phyloP scores from a whole-genome alignment of 2,797 vertebrate genomes.

The Nannoperca obscura region DNA sequence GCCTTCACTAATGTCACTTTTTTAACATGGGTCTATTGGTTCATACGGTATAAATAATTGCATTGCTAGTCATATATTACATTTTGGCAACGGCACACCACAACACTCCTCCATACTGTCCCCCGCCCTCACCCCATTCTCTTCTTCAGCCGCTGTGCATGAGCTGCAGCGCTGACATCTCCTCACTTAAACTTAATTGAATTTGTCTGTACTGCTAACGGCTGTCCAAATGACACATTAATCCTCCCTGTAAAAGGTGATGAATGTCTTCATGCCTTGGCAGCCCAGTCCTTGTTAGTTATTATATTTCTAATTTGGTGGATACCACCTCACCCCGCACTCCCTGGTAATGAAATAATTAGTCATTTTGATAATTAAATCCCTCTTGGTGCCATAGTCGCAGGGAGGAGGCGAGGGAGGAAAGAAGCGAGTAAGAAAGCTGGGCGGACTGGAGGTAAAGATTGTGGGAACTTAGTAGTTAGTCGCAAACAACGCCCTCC shows the following conservation, averaged over 20 bases:
- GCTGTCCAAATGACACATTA: slow-evolving; percentile 97
- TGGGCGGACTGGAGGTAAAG: background rate
- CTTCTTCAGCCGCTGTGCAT: slow-evolving; percentile 63
- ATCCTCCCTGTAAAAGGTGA: slow-evolving; percentile 95
- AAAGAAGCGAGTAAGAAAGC: slow-evolving; percentile 12
- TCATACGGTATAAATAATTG: background rate
- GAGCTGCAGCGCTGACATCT: slow-evolving; percentile 84
- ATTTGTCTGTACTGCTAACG: slow-evolving; percentile 96
- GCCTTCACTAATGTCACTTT: background rate
- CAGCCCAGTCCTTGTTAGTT: slow-evolving; percentile 95
- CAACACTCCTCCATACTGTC: background rate
- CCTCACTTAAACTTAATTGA: slow-evolving; percentile 95
- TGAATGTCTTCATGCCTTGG: slow-evolving; percentile 97
- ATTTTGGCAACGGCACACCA: background rate
- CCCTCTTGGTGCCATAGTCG: slow-evolving; percentile 87
- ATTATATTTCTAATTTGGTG: slow-evolving; percentile 97
- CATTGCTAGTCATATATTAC: background rate
- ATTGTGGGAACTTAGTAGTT: background rate
- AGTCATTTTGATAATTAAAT: slow-evolving; percentile 99
- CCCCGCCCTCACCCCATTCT: background rate
- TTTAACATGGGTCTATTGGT: background rate
- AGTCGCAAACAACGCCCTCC: background rate
- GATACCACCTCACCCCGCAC: slow-evolving; percentile 93
- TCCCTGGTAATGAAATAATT: slow-evolving; percentile 97
- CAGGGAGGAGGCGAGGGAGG: slow-evolving; percentile 27